Base-by-base conservation (phyloP, 2,797 vertebrate species). In the Aselliscus stoliczkanus region DNA sequence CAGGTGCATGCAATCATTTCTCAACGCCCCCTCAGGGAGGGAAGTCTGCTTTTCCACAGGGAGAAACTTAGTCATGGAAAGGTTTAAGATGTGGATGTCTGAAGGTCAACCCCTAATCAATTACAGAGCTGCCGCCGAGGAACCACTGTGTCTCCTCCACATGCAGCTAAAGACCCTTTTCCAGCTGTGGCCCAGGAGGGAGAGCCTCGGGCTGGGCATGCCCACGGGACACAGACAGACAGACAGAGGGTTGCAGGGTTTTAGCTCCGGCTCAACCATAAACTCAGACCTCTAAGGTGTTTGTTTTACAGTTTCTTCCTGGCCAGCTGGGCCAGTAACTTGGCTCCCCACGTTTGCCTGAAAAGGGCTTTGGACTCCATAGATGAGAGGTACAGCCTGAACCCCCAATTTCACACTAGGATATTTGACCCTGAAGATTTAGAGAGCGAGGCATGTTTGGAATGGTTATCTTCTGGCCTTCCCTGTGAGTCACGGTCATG, bases 11-110 rank as follows among this genome's bases (percentile, higher is more conserved):
- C 18, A 11, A 4, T 84, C 60, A 81, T 64, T 73, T 87, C 80
- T 87, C 65, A 77, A 31, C 44, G 31, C 44, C 42, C 56, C 62
- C 50, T 34, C 12, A 2, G 29, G 42, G 56, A 65, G 50, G 69
- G 79, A 93, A 72, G 39, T 37, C 0, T 4, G 34, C 37, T 79
- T 88, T 90, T 93, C 96, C 79, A 62, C 29, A 27, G 82, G 88
- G 84, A 95, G 77, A 65, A 79, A 58, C 70, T 84, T 91, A 94
- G 95, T 96, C 93, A 77, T 27, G 70, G 69, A 90, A 75, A 77
- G 67, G 29, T 67, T 44, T 39, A 58, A 69, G 79, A 58, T n/a
- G 17, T 34, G 64, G 31, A 44, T 58, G 11, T 70, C 81, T 95
- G 54, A 76, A 88, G 65, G 86, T 81, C 89, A 84, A 60, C 54